These are phyloP conservation scores for Ursus arctos DNA, from an alignment of 2,113 vertebrate genomes.

Conservation along the genomic window DNA sequence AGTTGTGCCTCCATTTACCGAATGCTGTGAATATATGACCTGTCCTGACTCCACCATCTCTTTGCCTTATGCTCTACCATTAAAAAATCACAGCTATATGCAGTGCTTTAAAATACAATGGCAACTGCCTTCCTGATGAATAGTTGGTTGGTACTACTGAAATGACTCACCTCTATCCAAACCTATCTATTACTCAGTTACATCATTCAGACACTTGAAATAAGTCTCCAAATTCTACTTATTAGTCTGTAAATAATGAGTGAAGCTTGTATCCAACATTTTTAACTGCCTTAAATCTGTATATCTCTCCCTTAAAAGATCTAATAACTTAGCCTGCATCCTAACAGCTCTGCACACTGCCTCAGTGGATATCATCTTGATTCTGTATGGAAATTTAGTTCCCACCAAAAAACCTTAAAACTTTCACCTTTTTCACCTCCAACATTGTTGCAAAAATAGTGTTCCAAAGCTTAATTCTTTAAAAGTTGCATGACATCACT, in stretches of 20 bases:
- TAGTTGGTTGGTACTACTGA: background rate
- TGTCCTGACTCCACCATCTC: background rate
- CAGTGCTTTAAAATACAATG: background rate
- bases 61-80: background rate
- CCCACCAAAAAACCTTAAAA: background rate
- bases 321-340: background rate
- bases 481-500: background rate
- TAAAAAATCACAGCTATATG: background rate
- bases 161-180: background rate
- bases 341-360: background rate
- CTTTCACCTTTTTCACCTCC: background rate
- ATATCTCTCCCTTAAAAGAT: background rate
- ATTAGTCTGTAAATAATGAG: background rate
- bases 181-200: background rate
- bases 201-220: background rate
- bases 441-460: background rate
- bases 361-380: background rate
- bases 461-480: slow-evolving; percentile 22
- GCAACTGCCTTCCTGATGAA: background rate
- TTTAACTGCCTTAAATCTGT: background rate
- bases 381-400: background rate
- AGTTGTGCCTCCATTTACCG: background rate
- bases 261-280: background rate
- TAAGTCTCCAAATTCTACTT: background rate
- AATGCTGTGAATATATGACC: background rate